Evolutionary conservation across 2,113 vertebrate genomes (phyloP).

Genomic region (Rhadina sibilatrix): DNA sequence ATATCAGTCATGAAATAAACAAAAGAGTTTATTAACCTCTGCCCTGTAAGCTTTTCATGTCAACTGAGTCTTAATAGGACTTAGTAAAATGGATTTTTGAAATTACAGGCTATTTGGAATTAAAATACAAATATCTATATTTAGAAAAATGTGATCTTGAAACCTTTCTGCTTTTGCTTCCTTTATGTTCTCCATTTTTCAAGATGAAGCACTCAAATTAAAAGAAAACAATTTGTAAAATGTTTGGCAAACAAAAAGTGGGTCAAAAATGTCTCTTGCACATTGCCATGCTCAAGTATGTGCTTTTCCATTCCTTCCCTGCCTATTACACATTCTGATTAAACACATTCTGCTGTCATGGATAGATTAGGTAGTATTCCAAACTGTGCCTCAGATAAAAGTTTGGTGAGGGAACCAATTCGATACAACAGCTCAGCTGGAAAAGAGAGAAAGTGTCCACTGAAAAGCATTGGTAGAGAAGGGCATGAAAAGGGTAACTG

Average conservation of each 20-base stretch:
- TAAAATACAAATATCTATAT: neutral
- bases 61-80: neutral
- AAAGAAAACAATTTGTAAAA: constrained; percentile 31
- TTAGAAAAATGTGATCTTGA: neutral
- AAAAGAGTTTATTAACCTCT: constrained; percentile 35
- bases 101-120: neutral
- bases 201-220: neutral
- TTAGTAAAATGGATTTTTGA: constrained; percentile 33
- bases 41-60: neutral
- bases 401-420: neutral
- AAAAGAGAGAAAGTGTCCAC: neutral
- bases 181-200: neutral
- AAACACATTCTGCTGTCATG: neutral
- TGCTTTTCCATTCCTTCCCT: neutral
- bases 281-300: neutral
- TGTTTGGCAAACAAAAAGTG: neutral
- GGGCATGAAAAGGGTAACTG: neutral
- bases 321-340: neutral
- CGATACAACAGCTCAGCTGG: neutral
- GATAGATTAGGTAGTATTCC: neutral
- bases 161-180: neutral
- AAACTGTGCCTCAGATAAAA: neutral
- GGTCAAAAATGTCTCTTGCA: neutral
- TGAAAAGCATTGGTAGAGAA: neutral
- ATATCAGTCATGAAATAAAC: constrained; percentile 4